Evolutionary conservation across 64 coral and sea anemone genomes (phyloP).

Genomic region (Dendrophyllia cribrosa): DNA sequence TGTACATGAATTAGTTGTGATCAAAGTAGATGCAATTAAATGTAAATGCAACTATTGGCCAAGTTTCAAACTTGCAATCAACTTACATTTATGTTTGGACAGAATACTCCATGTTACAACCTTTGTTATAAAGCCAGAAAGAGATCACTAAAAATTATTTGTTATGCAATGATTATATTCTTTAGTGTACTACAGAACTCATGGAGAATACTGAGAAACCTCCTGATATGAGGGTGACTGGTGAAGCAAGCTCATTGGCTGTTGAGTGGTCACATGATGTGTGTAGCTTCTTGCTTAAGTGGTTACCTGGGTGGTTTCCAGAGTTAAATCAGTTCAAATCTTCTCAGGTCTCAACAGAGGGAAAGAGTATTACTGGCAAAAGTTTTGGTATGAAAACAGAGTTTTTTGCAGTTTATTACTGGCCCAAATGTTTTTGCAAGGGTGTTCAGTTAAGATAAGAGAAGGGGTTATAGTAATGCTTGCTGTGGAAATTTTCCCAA

Average conservation of each 20-base stretch:
- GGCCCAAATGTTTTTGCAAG: too few species aligned
- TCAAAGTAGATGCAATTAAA: too few species aligned
- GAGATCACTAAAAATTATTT: background rate
- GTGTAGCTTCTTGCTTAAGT: constrained; percentile 52
- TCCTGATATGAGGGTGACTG: constrained; percentile 26
- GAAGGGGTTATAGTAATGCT: too few species aligned
- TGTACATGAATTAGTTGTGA: too few species aligned
- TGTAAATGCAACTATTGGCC: too few species aligned
- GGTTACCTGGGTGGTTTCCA: background rate
- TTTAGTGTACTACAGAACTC: constrained; percentile 23
- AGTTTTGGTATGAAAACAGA: background rate
- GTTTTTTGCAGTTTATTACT: background rate
- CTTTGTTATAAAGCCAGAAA: too few species aligned
- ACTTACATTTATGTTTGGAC: too few species aligned
- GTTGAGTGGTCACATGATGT: constrained; percentile 94
- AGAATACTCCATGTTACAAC: too few species aligned
- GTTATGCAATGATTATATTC: background rate
- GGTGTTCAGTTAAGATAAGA: too few species aligned
- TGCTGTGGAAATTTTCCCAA: too few species aligned
- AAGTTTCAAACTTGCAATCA: too few species aligned
- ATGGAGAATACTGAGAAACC: background rate
- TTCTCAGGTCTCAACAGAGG: background rate
- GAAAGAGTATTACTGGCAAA: background rate
- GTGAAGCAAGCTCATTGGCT: constrained; percentile 62
- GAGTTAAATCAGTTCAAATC: background rate